phyloP scores from a whole-genome alignment of 2,797 vertebrate genomes.

The Sandelia bainsii region DNA sequence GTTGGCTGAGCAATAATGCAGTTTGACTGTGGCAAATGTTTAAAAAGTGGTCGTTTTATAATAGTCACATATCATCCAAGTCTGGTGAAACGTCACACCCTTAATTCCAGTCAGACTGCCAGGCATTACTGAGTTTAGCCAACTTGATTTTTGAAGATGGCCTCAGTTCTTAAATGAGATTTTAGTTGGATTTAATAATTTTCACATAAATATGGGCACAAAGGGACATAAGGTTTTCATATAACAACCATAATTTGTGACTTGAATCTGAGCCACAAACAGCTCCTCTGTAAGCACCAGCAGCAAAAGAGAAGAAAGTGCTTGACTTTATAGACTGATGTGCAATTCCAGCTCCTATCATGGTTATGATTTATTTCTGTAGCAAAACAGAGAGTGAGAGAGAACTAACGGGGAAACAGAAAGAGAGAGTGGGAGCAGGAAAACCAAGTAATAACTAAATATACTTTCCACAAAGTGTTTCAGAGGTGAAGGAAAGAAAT shows the following conservation, averaged over 20 bases:
- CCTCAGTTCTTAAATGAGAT: conserved; percentile 11
- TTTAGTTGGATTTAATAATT: conserved; percentile 15
- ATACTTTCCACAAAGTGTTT: conserved; percentile 19
- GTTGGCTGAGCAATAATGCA: conserved; percentile 9
- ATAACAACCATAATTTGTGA: conserved; percentile 40
- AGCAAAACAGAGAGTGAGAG: conserved; percentile 24
- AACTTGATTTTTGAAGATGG: conserved; percentile 18
- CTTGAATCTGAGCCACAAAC: conserved; percentile 33
- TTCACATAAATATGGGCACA: conserved; percentile 31
- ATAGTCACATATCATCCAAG: conserved; percentile 8
- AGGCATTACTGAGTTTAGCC: conserved; percentile 12
- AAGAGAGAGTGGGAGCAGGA: conserved; percentile 19
- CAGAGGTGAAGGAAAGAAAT: conserved; percentile 29
- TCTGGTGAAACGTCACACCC: conserved; percentile 25
- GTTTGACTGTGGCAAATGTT: conserved; percentile 13
- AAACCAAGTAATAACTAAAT: conserved; percentile 15
- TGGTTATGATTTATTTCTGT: conserved; percentile 62
- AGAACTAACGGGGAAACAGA: conserved; percentile 8
- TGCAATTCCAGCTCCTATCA: conserved; percentile 56
- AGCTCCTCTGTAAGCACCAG: conserved; percentile 33
- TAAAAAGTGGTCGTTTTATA: conserved; percentile 27
- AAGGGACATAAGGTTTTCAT: conserved; percentile 34
- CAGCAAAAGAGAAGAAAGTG: conserved; percentile 44
- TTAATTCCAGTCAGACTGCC: conserved; percentile 15
- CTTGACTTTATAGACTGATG: conserved; percentile 58